Evolutionary conservation across 2,888 invertebrate species (phyloP).

Genomic region (Zootermopsis nevadensis): DNA sequence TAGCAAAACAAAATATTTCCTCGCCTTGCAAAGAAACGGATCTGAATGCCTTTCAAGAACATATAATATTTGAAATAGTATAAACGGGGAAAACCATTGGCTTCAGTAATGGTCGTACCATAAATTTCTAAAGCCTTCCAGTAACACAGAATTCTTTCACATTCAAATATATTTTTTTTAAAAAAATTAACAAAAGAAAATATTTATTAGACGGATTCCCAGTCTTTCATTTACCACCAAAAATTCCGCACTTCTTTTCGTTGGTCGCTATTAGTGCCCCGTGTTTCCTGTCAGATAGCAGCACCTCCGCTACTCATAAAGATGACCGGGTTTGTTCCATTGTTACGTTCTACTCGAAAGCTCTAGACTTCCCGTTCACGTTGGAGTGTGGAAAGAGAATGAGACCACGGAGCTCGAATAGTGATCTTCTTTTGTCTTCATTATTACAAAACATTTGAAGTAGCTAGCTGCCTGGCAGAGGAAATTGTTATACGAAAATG

Average conservation of each 20-base stretch:
- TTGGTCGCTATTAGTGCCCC: conserved; percentile 34
- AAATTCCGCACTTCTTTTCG: conserved; percentile 3
- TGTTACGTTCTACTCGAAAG: conserved; percentile 28
- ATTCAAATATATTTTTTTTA: not conserved
- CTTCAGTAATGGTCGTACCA: not conserved
- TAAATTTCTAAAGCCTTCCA: not conserved
- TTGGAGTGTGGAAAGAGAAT: not conserved
- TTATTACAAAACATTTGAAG: conserved; percentile 6
- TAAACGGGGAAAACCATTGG: not conserved
- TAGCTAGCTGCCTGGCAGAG: not conserved
- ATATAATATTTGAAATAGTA: not conserved
- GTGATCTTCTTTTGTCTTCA: conserved; percentile 37
- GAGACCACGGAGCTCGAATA: not conserved
- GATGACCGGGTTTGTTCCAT: conserved; percentile 18
- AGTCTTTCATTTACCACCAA: conserved; percentile 5
- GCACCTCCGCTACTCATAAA: conserved; percentile 33
- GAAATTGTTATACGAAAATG: not conserved
- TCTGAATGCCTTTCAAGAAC: not conserved
- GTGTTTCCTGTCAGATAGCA: conserved; percentile 16
- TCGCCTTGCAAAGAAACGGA: not conserved
- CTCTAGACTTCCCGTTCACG: conserved; percentile 15
- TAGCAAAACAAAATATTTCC: not conserved
- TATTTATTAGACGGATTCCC: conserved; percentile 11
- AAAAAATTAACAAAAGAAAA: not conserved
- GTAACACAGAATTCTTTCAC: not conserved